phyloP scores from a whole-genome alignment of 2,113 vertebrate genomes.

The Notechis scutatus region DNA sequence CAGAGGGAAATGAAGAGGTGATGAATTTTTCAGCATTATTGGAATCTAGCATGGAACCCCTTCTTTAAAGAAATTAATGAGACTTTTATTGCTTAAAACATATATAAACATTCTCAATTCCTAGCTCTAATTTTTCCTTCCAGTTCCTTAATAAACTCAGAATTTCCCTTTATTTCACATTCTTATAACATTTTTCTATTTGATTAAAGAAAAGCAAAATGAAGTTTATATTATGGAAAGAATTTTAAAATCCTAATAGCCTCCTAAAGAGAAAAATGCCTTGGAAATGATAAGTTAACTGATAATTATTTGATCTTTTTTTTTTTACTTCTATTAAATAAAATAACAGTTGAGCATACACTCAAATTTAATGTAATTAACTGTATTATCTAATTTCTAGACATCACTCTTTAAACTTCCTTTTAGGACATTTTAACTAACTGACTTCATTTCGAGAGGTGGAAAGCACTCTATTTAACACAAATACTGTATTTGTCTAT shows the following conservation, averaged over 20 bases:
- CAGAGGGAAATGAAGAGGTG: not conserved
- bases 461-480: not conserved
- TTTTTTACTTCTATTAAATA: not conserved
- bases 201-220: not conserved
- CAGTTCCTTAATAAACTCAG: not conserved
- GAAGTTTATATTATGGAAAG: not conserved
- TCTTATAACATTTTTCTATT: not conserved
- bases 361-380: not conserved
- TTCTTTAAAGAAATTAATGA: not conserved
- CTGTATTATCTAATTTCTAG: not conserved
- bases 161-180: not conserved
- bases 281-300: not conserved
- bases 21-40: not conserved
- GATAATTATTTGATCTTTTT: not conserved
- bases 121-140: not conserved
- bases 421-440: not conserved
- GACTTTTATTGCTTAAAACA: not conserved
- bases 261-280: not conserved
- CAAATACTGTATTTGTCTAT: not conserved
- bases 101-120: not conserved
- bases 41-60: not conserved
- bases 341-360: not conserved
- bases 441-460: not conserved
- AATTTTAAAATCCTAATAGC: not conserved
- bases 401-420: not conserved